These are phyloP conservation scores for Mastomys coucha DNA, from an alignment of 2,113 vertebrate species.

Conservation along the genomic window DNA sequence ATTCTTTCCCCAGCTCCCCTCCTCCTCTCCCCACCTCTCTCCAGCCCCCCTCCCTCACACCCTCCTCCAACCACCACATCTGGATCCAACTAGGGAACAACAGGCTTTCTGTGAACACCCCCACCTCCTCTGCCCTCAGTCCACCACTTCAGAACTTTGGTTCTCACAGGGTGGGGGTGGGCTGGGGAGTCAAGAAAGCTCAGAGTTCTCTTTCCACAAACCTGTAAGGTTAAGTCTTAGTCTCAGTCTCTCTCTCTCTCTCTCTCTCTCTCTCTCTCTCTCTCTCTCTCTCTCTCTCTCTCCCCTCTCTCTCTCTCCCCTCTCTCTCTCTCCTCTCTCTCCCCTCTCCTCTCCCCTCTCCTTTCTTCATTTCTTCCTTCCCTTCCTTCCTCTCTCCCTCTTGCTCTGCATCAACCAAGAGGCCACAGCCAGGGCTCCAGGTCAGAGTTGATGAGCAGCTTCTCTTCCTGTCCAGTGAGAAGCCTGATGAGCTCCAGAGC, in stretches of 20 bases:
- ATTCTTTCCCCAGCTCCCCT: background rate
- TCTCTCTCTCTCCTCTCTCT: no score
- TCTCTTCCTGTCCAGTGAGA: background rate
- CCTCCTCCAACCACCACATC: slow-evolving; percentile 76
- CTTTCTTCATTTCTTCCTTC: no score
- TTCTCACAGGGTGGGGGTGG: slow-evolving; percentile 23
- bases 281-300: no score
- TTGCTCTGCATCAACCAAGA: background rate
- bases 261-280: background rate
- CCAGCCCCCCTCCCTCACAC: background rate
- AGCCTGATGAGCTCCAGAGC: slow-evolving; percentile 35
- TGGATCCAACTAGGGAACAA: slow-evolving; percentile 85
- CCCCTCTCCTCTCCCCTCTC: no score
- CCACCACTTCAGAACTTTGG: slow-evolving; percentile 1
- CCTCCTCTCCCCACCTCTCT: fast-evolving
- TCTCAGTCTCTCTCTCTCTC: no score
- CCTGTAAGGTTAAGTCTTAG: background rate
- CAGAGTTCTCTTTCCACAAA: slow-evolving; percentile 17
- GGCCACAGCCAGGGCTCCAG: background rate
- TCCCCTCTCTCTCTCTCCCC: no score
- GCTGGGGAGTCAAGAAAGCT: background rate
- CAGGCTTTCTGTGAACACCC: slow-evolving; percentile 72
- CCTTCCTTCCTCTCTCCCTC: background rate
- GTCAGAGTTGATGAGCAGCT: background rate
- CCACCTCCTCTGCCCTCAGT: slow-evolving; percentile 57